Evolutionary conservation across 2,113 vertebrate genomes (phyloP).

Genomic region (Nestor notabilis): DNA sequence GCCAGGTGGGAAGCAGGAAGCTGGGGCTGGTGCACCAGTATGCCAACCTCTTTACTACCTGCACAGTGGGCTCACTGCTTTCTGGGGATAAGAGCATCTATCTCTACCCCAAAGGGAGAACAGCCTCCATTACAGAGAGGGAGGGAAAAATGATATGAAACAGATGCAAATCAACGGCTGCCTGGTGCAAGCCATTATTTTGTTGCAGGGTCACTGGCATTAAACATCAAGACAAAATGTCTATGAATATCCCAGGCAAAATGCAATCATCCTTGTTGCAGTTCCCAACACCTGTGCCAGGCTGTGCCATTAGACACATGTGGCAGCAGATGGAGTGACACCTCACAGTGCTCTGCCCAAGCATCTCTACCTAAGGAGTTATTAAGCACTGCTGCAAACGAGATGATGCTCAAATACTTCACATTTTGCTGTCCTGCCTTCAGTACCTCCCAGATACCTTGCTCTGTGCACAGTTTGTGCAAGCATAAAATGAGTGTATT

Average conservation of each 20-base stretch:
- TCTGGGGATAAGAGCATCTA: not conserved
- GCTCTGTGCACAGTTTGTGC: fast-evolving
- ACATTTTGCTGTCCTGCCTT: not conserved
- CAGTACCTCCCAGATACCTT: not conserved
- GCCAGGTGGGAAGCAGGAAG: slow-evolving; percentile 13
- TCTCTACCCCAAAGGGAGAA: not conserved
- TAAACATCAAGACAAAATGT: not conserved
- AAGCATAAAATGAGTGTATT: not conserved
- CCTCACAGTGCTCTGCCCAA: fast-evolving
- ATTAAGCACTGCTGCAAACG: not conserved
- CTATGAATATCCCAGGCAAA: not conserved
- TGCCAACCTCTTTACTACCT: not conserved
- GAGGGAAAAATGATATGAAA: not conserved
- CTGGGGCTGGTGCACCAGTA: not conserved
- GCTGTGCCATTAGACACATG: not conserved
- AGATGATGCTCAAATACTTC: not conserved
- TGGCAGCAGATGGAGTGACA: not conserved
- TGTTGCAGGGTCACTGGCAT: not conserved
- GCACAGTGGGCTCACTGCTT: not conserved
- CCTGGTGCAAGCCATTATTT: not conserved
- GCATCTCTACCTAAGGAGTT: not conserved
- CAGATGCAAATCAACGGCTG: not conserved
- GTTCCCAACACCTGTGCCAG: not conserved
- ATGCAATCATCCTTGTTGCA: not conserved
- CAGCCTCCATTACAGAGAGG: not conserved